phyloP scores from a whole-genome alignment of 2,113 vertebrate species.

The Cololabis saira region DNA sequence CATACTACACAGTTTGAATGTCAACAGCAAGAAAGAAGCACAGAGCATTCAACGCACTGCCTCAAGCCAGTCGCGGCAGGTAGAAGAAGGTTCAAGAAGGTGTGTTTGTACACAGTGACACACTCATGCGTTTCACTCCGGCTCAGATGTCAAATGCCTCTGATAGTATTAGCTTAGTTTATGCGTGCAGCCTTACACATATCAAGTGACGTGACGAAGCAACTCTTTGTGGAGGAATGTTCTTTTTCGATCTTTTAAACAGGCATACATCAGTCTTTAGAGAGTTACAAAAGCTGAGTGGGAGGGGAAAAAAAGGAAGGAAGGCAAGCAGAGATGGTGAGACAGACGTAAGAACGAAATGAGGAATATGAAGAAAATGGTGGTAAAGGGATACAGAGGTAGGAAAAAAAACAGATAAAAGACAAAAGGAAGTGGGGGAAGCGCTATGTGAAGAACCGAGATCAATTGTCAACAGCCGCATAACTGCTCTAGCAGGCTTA shows the following conservation, averaged over 20 bases:
- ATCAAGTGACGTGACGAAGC: conserved; percentile 47
- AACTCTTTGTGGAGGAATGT: conserved; percentile 71
- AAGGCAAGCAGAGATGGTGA: conserved; percentile 27
- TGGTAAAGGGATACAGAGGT: no score
- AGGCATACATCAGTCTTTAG: conserved; percentile 51
- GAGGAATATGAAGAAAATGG: neutral
- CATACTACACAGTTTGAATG: conserved; percentile 61
- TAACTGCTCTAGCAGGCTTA: no score
- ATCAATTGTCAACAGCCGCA: no score
- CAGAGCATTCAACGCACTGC: conserved; percentile 58
- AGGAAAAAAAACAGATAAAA: neutral
- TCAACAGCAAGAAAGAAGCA: conserved; percentile 64
- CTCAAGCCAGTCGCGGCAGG: conserved; percentile 73
- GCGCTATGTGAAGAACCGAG: neutral
- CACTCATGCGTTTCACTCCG: conserved; percentile 22
- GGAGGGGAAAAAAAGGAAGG: conserved; percentile 46
- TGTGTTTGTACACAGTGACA: conserved; percentile 46
- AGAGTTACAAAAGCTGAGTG: conserved; percentile 49
- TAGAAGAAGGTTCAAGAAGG: conserved; percentile 68
- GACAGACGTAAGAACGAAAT: conserved; percentile 38
- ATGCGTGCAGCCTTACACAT: conserved; percentile 19
- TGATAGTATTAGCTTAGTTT: conserved; percentile 71
- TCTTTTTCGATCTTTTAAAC: conserved; percentile 48
- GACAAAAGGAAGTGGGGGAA: conserved; percentile 9
- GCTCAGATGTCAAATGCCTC: conserved; percentile 47